Base-by-base conservation (phyloP, 2,113 vertebrate genomes). In the Isurus oxyrinchus region DNA sequence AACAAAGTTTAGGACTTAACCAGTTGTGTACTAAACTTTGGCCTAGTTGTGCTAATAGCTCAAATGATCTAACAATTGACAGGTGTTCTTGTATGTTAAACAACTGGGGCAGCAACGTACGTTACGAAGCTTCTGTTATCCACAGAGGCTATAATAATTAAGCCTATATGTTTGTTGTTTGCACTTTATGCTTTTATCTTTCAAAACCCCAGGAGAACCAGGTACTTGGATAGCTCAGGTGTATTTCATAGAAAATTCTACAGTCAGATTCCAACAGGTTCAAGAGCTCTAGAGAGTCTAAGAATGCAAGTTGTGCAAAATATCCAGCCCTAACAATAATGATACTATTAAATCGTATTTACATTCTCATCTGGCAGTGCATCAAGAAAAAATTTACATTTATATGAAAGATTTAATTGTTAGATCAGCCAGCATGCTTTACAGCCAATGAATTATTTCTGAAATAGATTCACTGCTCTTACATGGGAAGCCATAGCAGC, bases 1-100 rank as follows among this genome's bases (percentile, higher is more conserved):
- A 94, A 94, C 90, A 94, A 94, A 94, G 59, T 63, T 94, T 40
- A 40, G 90, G 59, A 94, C n/a, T 94, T 94, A 94, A 94, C 90
- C 35, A 63, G 40, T 94, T 94, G 35, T 63, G n/a, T n/a, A 23
- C 90, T 40, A 94, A 40, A 40, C 35, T 66, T 94, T 23, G 31
- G 16, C n/a, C 4, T 16, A n/a, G n/a, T 66, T 31, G 40, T 10
- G 40, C 66, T 8, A 63, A 63, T 63, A 63, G 59, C 16, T 93
- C 19, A 94, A 63, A 93, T 93, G 31, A 61, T 31, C 14, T n/a
- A 2, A 91, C 35, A 91, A 91, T 61, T 35, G 63, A 7, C 90
- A n/a, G 23, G 13, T 35, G 1, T 93, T 61, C 57, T 63, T 93
- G 59, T n/a, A 63, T 59, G 35, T 63, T 61, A 40, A 44, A 93